Evolutionary conservation across 2,888 invertebrate species (phyloP).

Genomic region (Eledona agricola): DNA sequence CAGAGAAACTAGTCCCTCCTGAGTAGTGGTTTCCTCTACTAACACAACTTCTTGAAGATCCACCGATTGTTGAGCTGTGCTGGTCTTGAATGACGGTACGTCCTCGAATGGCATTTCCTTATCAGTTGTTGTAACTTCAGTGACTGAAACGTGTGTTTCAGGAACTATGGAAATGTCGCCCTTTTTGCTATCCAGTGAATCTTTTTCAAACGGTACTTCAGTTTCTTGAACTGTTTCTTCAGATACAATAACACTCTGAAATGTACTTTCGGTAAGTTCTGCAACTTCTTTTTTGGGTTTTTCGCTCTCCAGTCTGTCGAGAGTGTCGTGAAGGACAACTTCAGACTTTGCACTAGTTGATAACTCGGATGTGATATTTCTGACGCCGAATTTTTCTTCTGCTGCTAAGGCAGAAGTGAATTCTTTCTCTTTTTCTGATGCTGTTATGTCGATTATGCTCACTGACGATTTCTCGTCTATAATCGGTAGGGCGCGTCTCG

Average conservation of each 20-base stretch:
- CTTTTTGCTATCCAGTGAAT: slow-evolving; percentile 57
- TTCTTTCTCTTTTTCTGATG: slow-evolving; percentile 51
- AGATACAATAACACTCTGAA: slow-evolving; percentile 63
- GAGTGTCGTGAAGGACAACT: slow-evolving; percentile 60
- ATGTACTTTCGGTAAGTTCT: slow-evolving; percentile 55
- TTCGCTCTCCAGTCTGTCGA: slow-evolving; percentile 58
- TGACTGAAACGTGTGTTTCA: slow-evolving; percentile 57
- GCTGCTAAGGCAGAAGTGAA: slow-evolving; percentile 30
- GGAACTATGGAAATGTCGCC: slow-evolving; percentile 62
- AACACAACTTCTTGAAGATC: slow-evolving; percentile 51
- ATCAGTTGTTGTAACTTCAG: slow-evolving; percentile 59
- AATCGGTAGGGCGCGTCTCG: slow-evolving; percentile 58
- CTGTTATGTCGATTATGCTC: slow-evolving; percentile 52
- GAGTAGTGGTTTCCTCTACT: slow-evolving; percentile 48
- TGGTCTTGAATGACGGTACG: slow-evolving; percentile 34
- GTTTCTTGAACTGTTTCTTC: slow-evolving; percentile 64
- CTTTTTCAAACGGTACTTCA: slow-evolving; percentile 55
- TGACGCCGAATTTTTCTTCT: slow-evolving; percentile 38
- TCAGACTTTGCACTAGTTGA: slow-evolving; percentile 51
- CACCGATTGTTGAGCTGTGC: slow-evolving; percentile 49
- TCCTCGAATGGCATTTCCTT: slow-evolving; percentile 50
- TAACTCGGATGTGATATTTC: slow-evolving; percentile 49
- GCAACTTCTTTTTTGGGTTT: slow-evolving; percentile 44
- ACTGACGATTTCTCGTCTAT: slow-evolving; percentile 62
- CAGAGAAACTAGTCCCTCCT: slow-evolving; percentile 43